phyloP scores from a whole-genome alignment of 92 coral and sea anemone genomes.

The Pocillopora meandrina region DNA sequence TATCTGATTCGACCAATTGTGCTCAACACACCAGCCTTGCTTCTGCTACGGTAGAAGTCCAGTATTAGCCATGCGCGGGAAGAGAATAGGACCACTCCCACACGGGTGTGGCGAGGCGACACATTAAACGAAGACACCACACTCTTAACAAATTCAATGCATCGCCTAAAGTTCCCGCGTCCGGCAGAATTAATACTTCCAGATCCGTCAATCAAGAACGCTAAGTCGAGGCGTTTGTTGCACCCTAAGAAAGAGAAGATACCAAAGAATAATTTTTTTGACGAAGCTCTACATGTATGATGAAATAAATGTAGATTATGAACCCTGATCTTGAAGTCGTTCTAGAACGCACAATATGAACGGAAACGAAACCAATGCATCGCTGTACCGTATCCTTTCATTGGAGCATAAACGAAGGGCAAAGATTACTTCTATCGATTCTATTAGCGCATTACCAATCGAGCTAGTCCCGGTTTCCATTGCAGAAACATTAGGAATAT shows the following conservation, averaged over 20 bases:
- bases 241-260: conserved; percentile 36
- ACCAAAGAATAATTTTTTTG: too few species aligned
- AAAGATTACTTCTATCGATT: too few species aligned
- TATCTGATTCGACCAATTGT: conserved; percentile 60
- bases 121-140: conserved; percentile 59
- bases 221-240: conserved; percentile 55
- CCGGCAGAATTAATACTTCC: conserved; percentile 70
- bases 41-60: conserved; percentile 36
- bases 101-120: conserved; percentile 44
- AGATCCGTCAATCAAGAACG: conserved; percentile 76
- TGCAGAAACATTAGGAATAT: too few species aligned
- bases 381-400: too few species aligned
- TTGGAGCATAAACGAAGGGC: too few species aligned
- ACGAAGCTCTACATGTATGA: background rate
- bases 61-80: conserved; percentile 43
- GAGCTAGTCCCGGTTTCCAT: too few species aligned
- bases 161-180: conserved; percentile 73
- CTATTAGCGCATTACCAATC: too few species aligned
- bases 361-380: too few species aligned
- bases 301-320: too few species aligned
- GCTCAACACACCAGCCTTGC: conserved; percentile 17
- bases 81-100: conserved; percentile 62
- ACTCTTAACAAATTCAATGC: conserved; percentile 68
- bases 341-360: too few species aligned
- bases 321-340: too few species aligned